Evolutionary conservation across 2,888 invertebrate species (phyloP).

Genomic region (Tachina grossa): DNA sequence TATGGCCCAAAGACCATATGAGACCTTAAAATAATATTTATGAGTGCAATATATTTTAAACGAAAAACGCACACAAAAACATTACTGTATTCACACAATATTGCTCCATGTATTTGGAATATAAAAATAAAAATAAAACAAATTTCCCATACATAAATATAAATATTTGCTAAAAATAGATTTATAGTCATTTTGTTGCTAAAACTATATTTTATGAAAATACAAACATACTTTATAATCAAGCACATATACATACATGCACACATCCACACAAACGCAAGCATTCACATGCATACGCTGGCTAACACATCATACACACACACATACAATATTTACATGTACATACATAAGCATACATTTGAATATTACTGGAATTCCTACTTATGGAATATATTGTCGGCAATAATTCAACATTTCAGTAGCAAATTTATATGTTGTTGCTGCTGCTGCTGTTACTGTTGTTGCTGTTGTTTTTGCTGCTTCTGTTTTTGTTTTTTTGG

Average conservation of each 20-base stretch:
- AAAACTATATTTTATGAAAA: constrained; percentile 69
- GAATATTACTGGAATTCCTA: constrained; percentile 38
- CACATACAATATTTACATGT: not conserved
- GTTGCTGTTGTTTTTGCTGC: constrained; percentile 32
- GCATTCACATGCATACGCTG: too few species aligned
- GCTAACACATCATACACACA: constrained; percentile 38
- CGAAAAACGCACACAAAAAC: not conserved
- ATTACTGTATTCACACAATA: not conserved
- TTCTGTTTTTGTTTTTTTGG: constrained; percentile 28
- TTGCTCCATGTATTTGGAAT: constrained; percentile 25
- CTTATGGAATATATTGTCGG: constrained; percentile 58
- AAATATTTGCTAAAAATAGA: constrained; percentile 59
- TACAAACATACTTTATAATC: constrained; percentile 53
- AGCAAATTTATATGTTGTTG: constrained; percentile 48
- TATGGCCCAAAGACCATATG: constrained; percentile 61
- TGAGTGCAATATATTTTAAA: constrained; percentile 50
- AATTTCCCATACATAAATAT: constrained; percentile 42
- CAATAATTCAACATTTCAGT: constrained; percentile 69
- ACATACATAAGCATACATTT: not conserved
- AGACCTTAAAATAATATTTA: constrained; percentile 69
- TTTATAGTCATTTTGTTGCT: constrained; percentile 66
- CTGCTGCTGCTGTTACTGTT: constrained; percentile 41
- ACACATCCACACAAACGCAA: not conserved
- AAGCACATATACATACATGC: constrained; percentile 22
- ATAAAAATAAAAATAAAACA: constrained; percentile 34